phyloP scores from a whole-genome alignment of 2,797 vertebrate species.

The Chiroxiphia lanceolata region DNA sequence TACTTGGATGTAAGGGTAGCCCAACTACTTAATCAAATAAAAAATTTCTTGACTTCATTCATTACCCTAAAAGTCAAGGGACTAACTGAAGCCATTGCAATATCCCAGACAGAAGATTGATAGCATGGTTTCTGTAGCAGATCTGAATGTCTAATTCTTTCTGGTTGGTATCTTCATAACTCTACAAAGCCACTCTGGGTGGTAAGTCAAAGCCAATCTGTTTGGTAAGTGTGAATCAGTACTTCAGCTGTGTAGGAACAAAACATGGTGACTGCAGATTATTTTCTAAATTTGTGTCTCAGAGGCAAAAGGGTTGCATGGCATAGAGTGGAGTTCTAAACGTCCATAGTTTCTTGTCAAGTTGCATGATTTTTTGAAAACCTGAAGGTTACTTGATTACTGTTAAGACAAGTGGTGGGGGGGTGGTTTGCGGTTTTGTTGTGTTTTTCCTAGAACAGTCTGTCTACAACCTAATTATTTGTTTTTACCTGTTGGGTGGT shows the following conservation, averaged over 20 bases:
- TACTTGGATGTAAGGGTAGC: neutral
- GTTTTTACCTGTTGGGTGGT: neutral
- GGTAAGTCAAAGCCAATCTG: neutral
- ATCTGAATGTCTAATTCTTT: neutral
- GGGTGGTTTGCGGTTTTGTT: neutral
- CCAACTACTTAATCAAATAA: neutral
- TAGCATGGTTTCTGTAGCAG: neutral
- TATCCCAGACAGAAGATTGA: neutral
- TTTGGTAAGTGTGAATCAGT: neutral
- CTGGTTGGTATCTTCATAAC: neutral
- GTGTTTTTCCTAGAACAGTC: neutral
- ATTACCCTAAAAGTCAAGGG: neutral
- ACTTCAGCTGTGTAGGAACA: neutral
- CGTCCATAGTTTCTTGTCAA: neutral
- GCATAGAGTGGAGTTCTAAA: neutral
- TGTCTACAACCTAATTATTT: neutral
- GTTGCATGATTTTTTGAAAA: neutral
- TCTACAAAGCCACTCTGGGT: neutral
- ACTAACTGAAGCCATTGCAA: neutral
- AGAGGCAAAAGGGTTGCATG: neutral
- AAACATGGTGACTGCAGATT: neutral
- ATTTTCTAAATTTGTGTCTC: neutral
- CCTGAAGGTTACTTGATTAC: neutral
- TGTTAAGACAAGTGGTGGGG: rapidly evolving
- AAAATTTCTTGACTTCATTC: neutral